Evolutionary conservation across 1,140 invertebrate species (phyloP), one percentile per base, ranked within the genome.

Genomic region (Uloborus diversus): DNA sequence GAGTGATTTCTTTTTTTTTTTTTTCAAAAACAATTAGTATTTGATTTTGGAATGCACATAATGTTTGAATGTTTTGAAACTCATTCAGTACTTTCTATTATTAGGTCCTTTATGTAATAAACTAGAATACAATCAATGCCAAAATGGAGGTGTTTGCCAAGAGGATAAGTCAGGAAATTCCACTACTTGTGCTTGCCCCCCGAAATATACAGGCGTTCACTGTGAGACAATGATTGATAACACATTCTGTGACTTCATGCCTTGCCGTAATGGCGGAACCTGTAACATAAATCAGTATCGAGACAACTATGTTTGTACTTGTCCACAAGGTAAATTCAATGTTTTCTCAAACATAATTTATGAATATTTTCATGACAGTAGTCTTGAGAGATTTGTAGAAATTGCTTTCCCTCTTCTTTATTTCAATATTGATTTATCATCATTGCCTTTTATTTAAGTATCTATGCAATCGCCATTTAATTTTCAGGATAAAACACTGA

Each of bases 261-360:
- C 86, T 13, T 89, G 88, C 80, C 71, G 79, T 13, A 85, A 86
- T 56, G 83, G 83, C 14, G 85, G 84, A 7, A 84, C 82, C 13
- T 88, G 88, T 80, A 75, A 81, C 42, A 81, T 71, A 14, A 80
- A 80, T 33, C 68, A 80, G 20, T 66, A 20, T n/a, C 35, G 49
- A 32, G 59, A 47, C 59, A 47, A 56, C 53, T 80, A 71, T 80
- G 66, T 80, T 1, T 80, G 79, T 25, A 80, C 57, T 23, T 97
- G 95, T 94, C 93, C 93, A 0, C 95, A 94, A 4, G 89, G 92
- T 0, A 94, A 96, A 84, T 97, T 95, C n/a, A 30, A 5, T n/a
- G n/a, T 20, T 49, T n/a, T n/a, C n/a, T n/a, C n/a, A n/a, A n/a
- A n/a, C n/a, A n/a, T n/a, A n/a, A n/a, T n/a, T n/a, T n/a, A n/a